Base-by-base conservation (phyloP, 2,888 invertebrate species). In the Caenorhabditis uteleia region DNA sequence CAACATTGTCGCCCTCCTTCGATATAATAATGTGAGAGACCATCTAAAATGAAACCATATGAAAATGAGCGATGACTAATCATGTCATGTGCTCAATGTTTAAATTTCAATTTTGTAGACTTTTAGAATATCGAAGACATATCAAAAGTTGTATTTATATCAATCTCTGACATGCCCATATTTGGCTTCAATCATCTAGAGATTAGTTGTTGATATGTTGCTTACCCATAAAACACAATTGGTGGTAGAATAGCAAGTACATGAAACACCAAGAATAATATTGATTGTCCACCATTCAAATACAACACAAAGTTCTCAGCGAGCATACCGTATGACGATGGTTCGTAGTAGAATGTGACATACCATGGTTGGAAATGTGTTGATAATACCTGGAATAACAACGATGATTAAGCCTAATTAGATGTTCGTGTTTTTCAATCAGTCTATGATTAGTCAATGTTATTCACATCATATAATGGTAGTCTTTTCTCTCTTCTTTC, bases 291-390 rank as follows among this genome's bases (percentile, higher is more conserved):
- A 16, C 69, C 73, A 0, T 67, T 68, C 31, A 79, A 51, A 47
- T 79, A 79, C 0, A 66, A 36, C 1, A 47, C 46, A 45, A 74
- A 74, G 54, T 74, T 51, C 40, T 79, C 79, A n/a, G 78, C 61
- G 14, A 80, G 60, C 80, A 80, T 80, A 26, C 80, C 80, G 34
- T 81, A 80, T 21, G 73, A 59, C 3, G 74, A 66, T 2, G 80
- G 80, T 39, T 80, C 80, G 45, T 75, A 80, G 68, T 80, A 80
- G 68, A 80, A 80, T 20, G 74, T 74, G 7, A 80, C 78, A 46
- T 80, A 79, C 80, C 80, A 80, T 23, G 75, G 68, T 68, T 80
- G 79, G 49, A 81, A 80, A 45, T 80, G 80, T 2, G 80, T 80
- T 25, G 57, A 61, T 2, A 80, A 58, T 14, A 80, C 80, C 79